phyloP scores from a whole-genome alignment of 2,888 invertebrate species.

The Uloborus plumipes region DNA sequence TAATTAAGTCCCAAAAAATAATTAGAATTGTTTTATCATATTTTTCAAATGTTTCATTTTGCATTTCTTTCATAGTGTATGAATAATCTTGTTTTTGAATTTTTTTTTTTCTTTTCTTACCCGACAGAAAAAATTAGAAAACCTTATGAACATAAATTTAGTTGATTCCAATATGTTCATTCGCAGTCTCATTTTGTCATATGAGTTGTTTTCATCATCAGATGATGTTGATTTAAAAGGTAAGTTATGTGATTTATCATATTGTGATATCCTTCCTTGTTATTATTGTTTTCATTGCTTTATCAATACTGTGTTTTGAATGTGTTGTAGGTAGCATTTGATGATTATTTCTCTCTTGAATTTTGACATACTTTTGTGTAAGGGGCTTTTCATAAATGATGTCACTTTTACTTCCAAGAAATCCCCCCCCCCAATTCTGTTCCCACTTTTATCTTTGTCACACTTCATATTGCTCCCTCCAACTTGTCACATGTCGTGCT shows the following conservation, averaged over 20 bases:
- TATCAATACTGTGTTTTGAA: no score
- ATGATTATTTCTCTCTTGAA: not conserved
- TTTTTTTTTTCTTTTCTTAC: not conserved
- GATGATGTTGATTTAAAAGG: constrained; percentile 47
- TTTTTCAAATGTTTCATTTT: no score
- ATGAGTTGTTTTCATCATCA: constrained; percentile 70
- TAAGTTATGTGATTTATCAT: not conserved
- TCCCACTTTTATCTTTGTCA: no score
- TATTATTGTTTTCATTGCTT: not conserved
- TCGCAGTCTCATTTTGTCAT: constrained; percentile 71
- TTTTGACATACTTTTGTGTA: not conserved
- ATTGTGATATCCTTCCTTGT: not conserved
- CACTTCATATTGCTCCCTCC: no score
- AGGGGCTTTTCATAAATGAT: no score
- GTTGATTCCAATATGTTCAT: constrained; percentile 74
- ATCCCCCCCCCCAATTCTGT: no score
- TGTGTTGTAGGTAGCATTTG: not conserved
- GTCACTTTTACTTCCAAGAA: no score
- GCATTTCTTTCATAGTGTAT: no score
- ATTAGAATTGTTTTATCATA: no score
- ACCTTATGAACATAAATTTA: constrained; percentile 68
- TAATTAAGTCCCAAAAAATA: no score
- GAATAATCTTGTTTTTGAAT: no score
- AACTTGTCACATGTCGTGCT: no score
- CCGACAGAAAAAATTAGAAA: constrained; percentile 38